These are phyloP conservation scores for Hypolimnas misippus DNA, from an alignment of 2,888 invertebrate species.

Conservation along the genomic window DNA sequence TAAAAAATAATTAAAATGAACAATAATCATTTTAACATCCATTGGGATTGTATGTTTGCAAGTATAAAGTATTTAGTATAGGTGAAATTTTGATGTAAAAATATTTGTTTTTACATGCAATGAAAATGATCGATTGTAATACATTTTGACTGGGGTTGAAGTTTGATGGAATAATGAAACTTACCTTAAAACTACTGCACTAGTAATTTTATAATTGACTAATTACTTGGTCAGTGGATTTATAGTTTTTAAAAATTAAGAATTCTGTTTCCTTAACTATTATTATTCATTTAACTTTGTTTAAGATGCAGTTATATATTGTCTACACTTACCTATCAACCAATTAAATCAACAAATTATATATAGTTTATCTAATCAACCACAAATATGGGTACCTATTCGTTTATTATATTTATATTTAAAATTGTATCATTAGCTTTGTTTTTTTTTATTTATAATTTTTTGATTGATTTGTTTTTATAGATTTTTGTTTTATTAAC, in stretches of 20 bases:
- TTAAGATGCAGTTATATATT: neutral
- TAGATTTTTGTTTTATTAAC: slow-evolving; percentile 71
- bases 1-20: slow-evolving; percentile 3
- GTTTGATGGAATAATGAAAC: neutral
- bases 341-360: neutral
- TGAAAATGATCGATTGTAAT: neutral
- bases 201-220: slow-evolving; percentile 14
- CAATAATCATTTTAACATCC: neutral
- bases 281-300: slow-evolving; percentile 3
- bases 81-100: neutral
- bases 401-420: slow-evolving; percentile 8
- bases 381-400: slow-evolving; percentile 24
- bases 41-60: neutral
- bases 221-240: slow-evolving; percentile 15
- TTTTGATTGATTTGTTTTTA: slow-evolving; percentile 52
- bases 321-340: neutral
- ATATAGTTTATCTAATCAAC: neutral
- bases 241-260: slow-evolving; percentile 15
- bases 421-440: slow-evolving; percentile 12
- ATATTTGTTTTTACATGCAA: neutral
- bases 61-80: neutral
- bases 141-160: neutral
- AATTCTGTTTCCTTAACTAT: slow-evolving; percentile 1
- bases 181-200: neutral
- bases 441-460: slow-evolving; percentile 32